A percentile compares a stretch with the other conserved stretches of the same genome.
Conservation (phyloP, 2,888 invertebrate species). For the Eupsilia transversa region DNA sequence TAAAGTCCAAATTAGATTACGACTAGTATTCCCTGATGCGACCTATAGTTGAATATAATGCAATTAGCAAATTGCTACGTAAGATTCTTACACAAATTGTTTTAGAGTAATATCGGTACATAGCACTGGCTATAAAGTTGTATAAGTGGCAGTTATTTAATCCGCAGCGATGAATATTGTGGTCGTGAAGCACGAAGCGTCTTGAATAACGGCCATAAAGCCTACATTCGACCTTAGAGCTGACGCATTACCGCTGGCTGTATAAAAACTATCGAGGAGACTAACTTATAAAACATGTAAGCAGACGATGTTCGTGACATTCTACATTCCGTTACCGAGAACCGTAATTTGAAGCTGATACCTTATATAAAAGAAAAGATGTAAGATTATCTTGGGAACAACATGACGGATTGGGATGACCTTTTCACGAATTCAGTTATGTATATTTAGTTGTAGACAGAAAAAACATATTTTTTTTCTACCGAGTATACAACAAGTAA, state of each 20-base stretch:
- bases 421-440: slow-evolving; percentile 21
- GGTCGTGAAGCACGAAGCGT: slow-evolving; percentile 67
- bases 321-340: slow-evolving; percentile 26
- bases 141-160: slow-evolving; percentile 59
- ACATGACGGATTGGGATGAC: slow-evolving; percentile 19
- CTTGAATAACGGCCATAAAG: slow-evolving; percentile 66
- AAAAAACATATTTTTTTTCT: slow-evolving; percentile 8
- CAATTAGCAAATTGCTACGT: slow-evolving; percentile 49
- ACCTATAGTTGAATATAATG: slow-evolving; percentile 40
- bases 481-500: neutral
- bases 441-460: neutral
- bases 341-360: slow-evolving; percentile 33
- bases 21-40: slow-evolving; percentile 28
- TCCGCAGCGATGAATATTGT: slow-evolving; percentile 58
- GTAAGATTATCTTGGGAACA: slow-evolving; percentile 16
- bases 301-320: slow-evolving; percentile 24
- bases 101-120: slow-evolving; percentile 39
- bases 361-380: slow-evolving; percentile 17
- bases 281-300: slow-evolving; percentile 29
- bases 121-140: slow-evolving; percentile 55
- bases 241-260: slow-evolving; percentile 59
- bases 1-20: slow-evolving; percentile 38
- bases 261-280: slow-evolving; percentile 51
- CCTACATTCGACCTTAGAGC: slow-evolving; percentile 60
- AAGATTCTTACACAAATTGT: slow-evolving; percentile 37